These are phyloP conservation scores for Mionectes macconnelli DNA, from an alignment of 2,113 vertebrate species.

Conservation along the genomic window DNA sequence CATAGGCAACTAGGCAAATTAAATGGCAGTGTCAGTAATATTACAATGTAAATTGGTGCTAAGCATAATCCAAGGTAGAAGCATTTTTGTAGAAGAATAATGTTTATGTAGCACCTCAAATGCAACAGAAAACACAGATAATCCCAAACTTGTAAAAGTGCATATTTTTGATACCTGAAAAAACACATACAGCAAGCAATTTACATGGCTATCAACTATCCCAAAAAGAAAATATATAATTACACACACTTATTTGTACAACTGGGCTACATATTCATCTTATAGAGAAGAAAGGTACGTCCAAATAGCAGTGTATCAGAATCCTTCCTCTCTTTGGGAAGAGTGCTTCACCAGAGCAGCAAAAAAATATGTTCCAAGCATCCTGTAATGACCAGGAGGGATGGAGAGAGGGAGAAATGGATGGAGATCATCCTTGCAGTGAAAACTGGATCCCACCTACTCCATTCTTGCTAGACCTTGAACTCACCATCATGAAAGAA, in stretches of 20 bases:
- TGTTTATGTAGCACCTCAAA: conserved; percentile 30
- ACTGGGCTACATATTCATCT: neutral
- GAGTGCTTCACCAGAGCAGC: neutral
- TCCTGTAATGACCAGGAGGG: neutral
- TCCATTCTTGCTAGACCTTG: neutral
- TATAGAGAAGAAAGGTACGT: neutral
- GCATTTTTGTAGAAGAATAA: conserved; percentile 57
- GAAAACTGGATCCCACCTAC: neutral
- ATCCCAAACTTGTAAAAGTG: neutral
- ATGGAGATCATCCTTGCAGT: neutral
- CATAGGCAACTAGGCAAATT: conserved; percentile 76
- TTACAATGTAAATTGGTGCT: conserved; percentile 70
- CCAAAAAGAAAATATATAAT: neutral
- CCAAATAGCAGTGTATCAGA: neutral
- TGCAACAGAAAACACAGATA: neutral
- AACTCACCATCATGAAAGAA: neutral
- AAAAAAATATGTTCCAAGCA: neutral
- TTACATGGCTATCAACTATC: neutral
- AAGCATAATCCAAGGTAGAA: conserved; percentile 66
- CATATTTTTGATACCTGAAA: neutral
- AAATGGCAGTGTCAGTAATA: conserved; percentile 75
- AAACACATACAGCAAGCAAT: neutral
- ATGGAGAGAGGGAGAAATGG: neutral
- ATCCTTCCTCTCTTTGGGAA: neutral
- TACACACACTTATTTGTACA: neutral